Conservation (phyloP, 64 coral and sea anemone genomes). For the Platygyra sinensis region DNA sequence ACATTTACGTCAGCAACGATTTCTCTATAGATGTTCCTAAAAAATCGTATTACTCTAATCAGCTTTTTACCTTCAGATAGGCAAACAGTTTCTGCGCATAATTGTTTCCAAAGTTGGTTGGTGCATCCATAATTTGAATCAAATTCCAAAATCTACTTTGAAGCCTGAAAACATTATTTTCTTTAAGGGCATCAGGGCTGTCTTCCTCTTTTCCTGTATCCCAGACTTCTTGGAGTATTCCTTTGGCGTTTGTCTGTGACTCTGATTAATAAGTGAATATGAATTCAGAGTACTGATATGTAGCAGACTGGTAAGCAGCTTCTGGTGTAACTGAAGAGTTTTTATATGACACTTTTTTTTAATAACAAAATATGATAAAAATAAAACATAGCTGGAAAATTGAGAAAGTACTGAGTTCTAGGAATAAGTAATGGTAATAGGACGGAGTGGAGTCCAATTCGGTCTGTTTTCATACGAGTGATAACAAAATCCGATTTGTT, state of each 20-base stretch:
- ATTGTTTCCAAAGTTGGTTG: background rate
- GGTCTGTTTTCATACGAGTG: too few species aligned
- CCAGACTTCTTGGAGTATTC: conserved; percentile 2
- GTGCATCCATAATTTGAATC: background rate
- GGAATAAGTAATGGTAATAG: too few species aligned
- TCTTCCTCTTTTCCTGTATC: background rate
- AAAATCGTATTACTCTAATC: background rate
- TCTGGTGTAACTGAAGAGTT: too few species aligned
- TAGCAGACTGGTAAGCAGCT: background rate
- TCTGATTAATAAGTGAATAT: background rate
- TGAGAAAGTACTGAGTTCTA: too few species aligned
- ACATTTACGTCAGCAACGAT: too few species aligned
- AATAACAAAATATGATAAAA: too few species aligned
- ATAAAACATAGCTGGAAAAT: too few species aligned
- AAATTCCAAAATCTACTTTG: background rate
- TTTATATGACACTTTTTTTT: too few species aligned
- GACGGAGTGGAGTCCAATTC: too few species aligned
- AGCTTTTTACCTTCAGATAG: conserved; percentile 5
- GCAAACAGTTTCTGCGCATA: conserved; percentile 3
- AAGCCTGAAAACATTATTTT: background rate
- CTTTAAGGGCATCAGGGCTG: background rate
- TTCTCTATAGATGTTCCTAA: too few species aligned
- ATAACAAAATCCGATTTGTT: too few species aligned
- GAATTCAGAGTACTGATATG: background rate
- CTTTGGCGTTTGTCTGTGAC: background rate